A percentile compares a stretch with the other conserved stretches of the same genome.
These are phyloP conservation scores for Andricus grossulariae DNA, from an alignment of 1,140 invertebrate species.

Conservation along the genomic window DNA sequence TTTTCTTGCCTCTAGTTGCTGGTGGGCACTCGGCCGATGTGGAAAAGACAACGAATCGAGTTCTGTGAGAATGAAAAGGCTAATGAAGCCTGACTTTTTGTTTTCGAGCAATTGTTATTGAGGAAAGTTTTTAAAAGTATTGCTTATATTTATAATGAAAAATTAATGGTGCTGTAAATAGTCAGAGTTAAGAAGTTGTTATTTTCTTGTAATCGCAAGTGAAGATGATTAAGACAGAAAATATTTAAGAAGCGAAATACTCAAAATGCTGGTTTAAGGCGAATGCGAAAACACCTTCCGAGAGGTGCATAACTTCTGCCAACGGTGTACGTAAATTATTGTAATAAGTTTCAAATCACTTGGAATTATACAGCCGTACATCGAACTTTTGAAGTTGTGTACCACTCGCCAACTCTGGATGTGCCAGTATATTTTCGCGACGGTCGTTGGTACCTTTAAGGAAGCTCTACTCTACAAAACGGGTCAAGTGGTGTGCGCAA, in stretches of 20 bases:
- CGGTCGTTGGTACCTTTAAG: constrained; percentile 46
- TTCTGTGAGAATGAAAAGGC: constrained; percentile 7
- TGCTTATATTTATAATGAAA: not conserved
- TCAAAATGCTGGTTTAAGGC: constrained; percentile 10
- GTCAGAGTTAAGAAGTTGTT: not conserved
- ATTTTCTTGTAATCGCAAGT: not conserved
- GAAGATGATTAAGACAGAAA: not conserved
- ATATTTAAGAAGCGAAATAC: not conserved
- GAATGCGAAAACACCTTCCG: not conserved
- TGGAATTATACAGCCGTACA: constrained; percentile 32
- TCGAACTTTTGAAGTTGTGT: constrained; percentile 43
- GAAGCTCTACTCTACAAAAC: constrained; percentile 50
- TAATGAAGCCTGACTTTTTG: not conserved
- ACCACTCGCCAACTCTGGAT: constrained; percentile 34
- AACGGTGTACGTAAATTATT: no score
- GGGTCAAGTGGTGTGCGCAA: constrained; percentile 48
- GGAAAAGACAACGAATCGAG: not conserved
- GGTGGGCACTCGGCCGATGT: not conserved
- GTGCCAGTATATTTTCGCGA: constrained; percentile 47
- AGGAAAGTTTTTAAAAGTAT: not conserved
- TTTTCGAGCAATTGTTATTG: not conserved
- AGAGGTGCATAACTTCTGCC: no score
- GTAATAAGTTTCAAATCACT: not conserved
- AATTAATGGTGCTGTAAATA: not conserved
- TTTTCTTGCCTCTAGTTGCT: constrained; percentile 13